phyloP scores from a whole-genome alignment of 2,113 vertebrate genomes.

The Mustelus asterias region DNA sequence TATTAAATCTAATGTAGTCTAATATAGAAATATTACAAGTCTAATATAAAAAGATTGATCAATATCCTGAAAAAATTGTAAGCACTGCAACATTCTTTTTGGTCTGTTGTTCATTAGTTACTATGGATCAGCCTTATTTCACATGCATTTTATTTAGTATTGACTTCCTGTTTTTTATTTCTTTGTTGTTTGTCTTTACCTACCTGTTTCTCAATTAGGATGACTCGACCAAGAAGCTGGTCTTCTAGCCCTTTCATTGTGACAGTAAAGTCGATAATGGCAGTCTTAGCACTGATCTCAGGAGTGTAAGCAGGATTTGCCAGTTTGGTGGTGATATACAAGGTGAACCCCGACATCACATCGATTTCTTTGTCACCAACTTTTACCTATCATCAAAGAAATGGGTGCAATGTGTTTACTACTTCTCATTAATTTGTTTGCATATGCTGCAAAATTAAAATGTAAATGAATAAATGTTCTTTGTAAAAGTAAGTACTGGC shows the following conservation, averaged over 20 bases:
- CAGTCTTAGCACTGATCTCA: slow-evolving; percentile 68
- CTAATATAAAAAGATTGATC: background rate
- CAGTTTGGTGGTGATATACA: slow-evolving; percentile 76
- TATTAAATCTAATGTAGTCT: too few relatives aligned
- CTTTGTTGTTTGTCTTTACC: slow-evolving; percentile 15
- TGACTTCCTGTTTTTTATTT: background rate
- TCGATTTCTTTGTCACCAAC: slow-evolving; percentile 75
- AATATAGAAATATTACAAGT: background rate
- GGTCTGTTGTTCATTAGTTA: background rate
- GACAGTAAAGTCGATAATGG: slow-evolving; percentile 74
- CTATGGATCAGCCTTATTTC: background rate
- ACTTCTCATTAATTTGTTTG: background rate
- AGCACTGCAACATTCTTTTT: background rate
- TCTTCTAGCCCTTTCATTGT: slow-evolving; percentile 71
- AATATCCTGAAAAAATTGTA: background rate
- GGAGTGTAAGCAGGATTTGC: slow-evolving; percentile 73
- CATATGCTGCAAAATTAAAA: background rate
- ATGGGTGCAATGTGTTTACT: background rate
- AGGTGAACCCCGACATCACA: slow-evolving; percentile 61
- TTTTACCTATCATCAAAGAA: slow-evolving; percentile 60
- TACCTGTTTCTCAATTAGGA: slow-evolving; percentile 73
- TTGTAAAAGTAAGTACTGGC: background rate
- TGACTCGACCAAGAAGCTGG: slow-evolving; percentile 74
- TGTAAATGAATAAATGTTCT: background rate
- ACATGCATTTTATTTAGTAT: background rate